Conservation (phyloP, 2,797 vertebrate genomes). For the Malurus splendens region DNA sequence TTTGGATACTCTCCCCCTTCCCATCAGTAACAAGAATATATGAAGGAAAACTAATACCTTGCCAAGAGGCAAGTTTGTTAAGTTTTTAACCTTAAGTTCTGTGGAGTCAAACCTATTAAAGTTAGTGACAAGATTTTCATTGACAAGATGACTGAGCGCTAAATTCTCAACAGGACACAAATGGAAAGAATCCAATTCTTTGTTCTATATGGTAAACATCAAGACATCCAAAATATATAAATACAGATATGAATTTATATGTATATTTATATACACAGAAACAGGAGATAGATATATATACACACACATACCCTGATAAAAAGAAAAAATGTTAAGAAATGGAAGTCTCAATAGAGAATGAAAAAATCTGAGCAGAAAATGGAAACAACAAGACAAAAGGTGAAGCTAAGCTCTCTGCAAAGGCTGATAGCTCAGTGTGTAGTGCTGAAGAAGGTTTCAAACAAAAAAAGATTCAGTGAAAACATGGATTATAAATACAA, state of each 20-base stretch:
- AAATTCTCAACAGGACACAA: conserved; percentile 25
- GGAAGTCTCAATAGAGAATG: not conserved
- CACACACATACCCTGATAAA: not conserved
- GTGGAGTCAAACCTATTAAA: not conserved
- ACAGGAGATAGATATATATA: not conserved
- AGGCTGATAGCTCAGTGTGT: not conserved
- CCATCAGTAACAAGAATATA: not conserved
- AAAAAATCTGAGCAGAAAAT: not conserved
- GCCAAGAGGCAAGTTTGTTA: not conserved
- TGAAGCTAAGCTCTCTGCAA: not conserved
- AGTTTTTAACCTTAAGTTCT: not conserved
- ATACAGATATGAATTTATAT: not conserved
- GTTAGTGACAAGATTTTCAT: not conserved
- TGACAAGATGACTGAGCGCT: conserved; percentile 7
- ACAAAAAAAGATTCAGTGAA: not conserved
- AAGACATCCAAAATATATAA: not conserved
- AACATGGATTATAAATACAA: not conserved
- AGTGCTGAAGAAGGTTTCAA: not conserved
- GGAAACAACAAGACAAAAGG: not conserved
- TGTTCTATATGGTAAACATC: not conserved
- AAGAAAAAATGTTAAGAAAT: not conserved
- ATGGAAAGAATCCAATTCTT: not conserved
- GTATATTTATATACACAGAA: not conserved
- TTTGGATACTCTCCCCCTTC: not conserved
- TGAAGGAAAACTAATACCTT: not conserved